Evolutionary conservation across 1,140 invertebrate genomes (phyloP), one percentile per base, ranked within the genome.

Genomic region (Ylistrum balloti): DNA sequence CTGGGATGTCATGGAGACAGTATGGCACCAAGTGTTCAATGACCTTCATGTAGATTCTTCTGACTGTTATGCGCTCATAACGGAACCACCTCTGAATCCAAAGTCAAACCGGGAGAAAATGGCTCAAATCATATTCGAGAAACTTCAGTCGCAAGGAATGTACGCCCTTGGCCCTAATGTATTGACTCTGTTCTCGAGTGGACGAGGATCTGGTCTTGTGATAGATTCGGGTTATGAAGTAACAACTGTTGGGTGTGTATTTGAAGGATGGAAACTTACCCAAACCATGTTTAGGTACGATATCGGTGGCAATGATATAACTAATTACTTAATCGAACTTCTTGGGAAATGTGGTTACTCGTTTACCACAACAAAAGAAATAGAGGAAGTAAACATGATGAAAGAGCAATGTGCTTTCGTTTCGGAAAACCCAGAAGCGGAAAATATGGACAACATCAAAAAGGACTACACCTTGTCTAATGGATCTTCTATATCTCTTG

Each of bases 1-100:
- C 97, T 99, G 98, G 98, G 98, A 99, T 94, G 98, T 96, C 91
- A 99, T 99, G 98, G 98, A 98, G 96, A 98, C 98, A 96, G 98
- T 98, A 95, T 99, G 98, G 98, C 98, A 96, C 90, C 96, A 97
- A 92, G 96, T 96, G 13, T 97, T 96, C 93, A 98, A 96, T 96
- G 98, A 98, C 96, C 97, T 99, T 89, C 97, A 98, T 96, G 98
- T 99, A 92, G 98, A 98, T 90, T 98, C 98, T n/a, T 94, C 95
- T 86, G 95, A 96, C 86, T 93, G 95, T 41, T 93, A 93, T 1
- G 93, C 96, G 28, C 97, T 99, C 91, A 48, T 95, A 28, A 95
- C 95, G 33, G 95, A 95, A 74, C 91, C 94, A 85, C 93, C 94
- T 10, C 92, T 95, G 38, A 95, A 95, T 91, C 94, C 94, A 91